phyloP scores from a whole-genome alignment of 2,797 vertebrate species.

The Fringilla coelebs region DNA sequence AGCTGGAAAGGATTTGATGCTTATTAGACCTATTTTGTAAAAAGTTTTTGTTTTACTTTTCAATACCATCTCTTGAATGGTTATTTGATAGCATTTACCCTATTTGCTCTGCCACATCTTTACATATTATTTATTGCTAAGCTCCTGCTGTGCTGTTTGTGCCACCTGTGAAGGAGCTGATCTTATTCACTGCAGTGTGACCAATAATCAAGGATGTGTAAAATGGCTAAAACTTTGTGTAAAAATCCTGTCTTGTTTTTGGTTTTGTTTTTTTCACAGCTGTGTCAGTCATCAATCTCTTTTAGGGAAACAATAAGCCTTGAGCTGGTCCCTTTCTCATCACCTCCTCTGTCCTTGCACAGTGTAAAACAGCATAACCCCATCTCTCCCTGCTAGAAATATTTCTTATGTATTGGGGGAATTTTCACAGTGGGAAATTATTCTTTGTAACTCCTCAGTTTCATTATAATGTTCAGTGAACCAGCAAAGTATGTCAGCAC shows the following conservation, averaged over 20 bases:
- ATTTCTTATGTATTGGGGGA: neutral
- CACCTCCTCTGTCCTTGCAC: neutral
- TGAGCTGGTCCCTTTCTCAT: neutral
- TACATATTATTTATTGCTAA: neutral
- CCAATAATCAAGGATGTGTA: neutral
- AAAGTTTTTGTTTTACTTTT: neutral
- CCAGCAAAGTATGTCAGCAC: neutral
- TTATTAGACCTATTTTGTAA: neutral
- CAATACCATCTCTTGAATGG: neutral
- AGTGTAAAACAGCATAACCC: neutral
- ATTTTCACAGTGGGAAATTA: neutral
- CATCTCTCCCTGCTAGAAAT: neutral
- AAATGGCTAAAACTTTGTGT: neutral
- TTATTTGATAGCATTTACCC: neutral
- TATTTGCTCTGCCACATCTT: neutral
- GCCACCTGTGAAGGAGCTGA: neutral
- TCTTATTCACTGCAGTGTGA: neutral
- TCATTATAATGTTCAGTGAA: neutral
- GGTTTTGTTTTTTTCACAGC: neutral
- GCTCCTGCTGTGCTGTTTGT: neutral
- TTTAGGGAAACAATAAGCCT: neutral
- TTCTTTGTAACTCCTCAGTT: neutral
- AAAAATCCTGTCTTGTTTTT: neutral
- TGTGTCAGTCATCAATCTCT: neutral
- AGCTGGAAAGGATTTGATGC: neutral